Evolutionary conservation across 2,113 vertebrate species (phyloP), one percentile per base, ranked within the genome.

Genomic region (Casuarius casuarius): DNA sequence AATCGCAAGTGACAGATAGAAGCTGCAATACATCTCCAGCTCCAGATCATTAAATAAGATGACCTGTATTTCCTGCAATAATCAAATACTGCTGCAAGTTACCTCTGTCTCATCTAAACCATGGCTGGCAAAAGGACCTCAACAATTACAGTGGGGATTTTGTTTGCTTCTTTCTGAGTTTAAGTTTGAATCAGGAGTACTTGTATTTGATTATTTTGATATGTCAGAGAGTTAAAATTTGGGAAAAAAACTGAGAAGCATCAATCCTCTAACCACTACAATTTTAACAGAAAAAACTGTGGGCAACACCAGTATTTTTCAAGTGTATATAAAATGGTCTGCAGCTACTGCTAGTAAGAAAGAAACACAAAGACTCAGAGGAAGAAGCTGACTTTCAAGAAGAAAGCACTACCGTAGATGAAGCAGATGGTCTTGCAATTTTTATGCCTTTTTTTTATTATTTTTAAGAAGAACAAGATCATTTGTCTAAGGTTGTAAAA

Each of bases 1-100:
- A 92, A 92, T 84, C 7, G 0, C 58, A 83, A 94, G 54, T 92
- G 93, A 88, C 84, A 94, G 89, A 86, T 80, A 87, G 81, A 94
- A 91, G 80, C 84, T 92, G 87, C 56, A 86, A 83, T 71, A 71
- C 49, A 67, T 84, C 68, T 74, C 74, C 86, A 92, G 89, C 66
- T 92, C 51, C 40, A 70, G 63, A 86, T 92, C 91, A 84, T 92
- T 91, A 94, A 95, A 96, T 91, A 82, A 85, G 62, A 93, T 75
- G 86, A 84, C 71, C 75, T 72, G 61, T 35, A 76, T 89, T 94
- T 91, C 89, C 84, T 94, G 56, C 33, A 80, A 59, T 89, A 94
- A 95, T 92, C 76, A 87, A 56, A 94, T 92, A 74, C 44, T 81
- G 76, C 80, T 92, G 54, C 70, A 58, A 62, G 70, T 87, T 95